Conservation (phyloP, 1,140 invertebrate species). For the Orchestia grillus region DNA sequence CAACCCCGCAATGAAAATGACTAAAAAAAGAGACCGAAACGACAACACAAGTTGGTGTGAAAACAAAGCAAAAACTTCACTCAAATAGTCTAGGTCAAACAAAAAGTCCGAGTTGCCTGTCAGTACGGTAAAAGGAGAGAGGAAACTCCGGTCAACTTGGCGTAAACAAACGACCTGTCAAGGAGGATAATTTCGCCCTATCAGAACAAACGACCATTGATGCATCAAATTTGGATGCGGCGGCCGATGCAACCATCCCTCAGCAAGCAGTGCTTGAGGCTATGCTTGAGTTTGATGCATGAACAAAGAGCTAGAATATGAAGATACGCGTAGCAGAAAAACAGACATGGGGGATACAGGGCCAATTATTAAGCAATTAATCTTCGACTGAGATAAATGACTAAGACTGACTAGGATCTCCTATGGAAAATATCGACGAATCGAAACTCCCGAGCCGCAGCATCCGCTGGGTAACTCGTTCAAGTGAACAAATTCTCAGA, state of each 20-base stretch:
- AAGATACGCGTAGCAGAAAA: not conserved
- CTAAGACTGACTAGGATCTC: not conserved
- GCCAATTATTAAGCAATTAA: not conserved
- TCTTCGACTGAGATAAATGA: not conserved
- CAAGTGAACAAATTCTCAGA: not conserved
- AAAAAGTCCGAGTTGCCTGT: not conserved
- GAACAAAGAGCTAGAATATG: conserved; percentile 12
- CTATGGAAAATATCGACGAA: not conserved
- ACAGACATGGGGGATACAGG: not conserved
- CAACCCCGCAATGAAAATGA: not conserved
- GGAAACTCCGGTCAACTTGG: conserved; percentile 22
- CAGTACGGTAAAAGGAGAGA: not conserved
- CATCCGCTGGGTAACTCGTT: not conserved
- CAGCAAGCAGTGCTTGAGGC: not conserved
- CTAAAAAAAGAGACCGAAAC: not conserved
- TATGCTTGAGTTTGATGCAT: not conserved
- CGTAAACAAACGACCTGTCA: conserved; percentile 48
- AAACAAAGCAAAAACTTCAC: not conserved
- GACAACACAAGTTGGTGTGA: not conserved
- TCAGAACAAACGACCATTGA: conserved; percentile 53
- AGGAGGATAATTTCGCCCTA: conserved; percentile 48
- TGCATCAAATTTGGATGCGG: not conserved
- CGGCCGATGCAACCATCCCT: not conserved
- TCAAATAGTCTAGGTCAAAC: not conserved
- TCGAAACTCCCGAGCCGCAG: not conserved